These are phyloP conservation scores for Torymus auratus DNA, from an alignment of 2,888 invertebrate genomes.

Conservation along the genomic window DNA sequence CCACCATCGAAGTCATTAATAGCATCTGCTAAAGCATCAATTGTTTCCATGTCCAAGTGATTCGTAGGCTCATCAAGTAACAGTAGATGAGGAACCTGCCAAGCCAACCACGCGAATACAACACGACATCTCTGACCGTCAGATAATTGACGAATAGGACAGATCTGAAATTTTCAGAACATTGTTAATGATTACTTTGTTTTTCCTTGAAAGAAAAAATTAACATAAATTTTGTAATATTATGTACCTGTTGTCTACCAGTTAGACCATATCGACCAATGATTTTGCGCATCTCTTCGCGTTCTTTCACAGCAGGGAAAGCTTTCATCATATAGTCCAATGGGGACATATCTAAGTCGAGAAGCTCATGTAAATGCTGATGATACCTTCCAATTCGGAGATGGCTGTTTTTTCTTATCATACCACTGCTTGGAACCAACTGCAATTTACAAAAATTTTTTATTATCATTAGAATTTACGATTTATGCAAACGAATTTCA, in stretches of 20 bases:
- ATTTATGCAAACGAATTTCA: slow-evolving; percentile 8
- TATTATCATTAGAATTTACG: slow-evolving; percentile 15
- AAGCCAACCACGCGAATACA: slow-evolving; percentile 98
- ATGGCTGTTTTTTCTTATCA: slow-evolving; percentile 99
- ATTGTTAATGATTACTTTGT: not conserved
- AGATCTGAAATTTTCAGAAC: slow-evolving; percentile 80
- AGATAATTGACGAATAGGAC: slow-evolving; percentile 93
- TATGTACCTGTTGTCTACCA: slow-evolving; percentile 91
- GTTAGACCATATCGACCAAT: slow-evolving; percentile 98
- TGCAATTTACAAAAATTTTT: slow-evolving; percentile 70
- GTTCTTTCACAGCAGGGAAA: slow-evolving; percentile 97
- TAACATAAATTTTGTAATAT: not conserved
- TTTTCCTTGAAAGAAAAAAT: no score
- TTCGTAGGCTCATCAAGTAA: slow-evolving; percentile 93
- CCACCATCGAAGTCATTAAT: slow-evolving; percentile 99
- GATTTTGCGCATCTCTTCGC: slow-evolving; percentile 99
- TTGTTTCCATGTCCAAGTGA: slow-evolving; percentile 98
- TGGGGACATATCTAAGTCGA: slow-evolving; percentile 96
- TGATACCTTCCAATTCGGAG: slow-evolving; percentile 98
- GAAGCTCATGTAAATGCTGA: slow-evolving; percentile 97
- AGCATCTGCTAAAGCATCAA: slow-evolving; percentile 98
- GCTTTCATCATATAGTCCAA: slow-evolving; percentile 98
- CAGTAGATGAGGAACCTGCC: slow-evolving; percentile 97
- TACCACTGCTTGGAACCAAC: slow-evolving; percentile 94
- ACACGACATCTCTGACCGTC: slow-evolving; percentile 99